A percentile compares a stretch with the other conserved stretches of the same genome.
Evolutionary conservation across 2,888 invertebrate genomes (phyloP).

Genomic region (Salticus scenicus): DNA sequence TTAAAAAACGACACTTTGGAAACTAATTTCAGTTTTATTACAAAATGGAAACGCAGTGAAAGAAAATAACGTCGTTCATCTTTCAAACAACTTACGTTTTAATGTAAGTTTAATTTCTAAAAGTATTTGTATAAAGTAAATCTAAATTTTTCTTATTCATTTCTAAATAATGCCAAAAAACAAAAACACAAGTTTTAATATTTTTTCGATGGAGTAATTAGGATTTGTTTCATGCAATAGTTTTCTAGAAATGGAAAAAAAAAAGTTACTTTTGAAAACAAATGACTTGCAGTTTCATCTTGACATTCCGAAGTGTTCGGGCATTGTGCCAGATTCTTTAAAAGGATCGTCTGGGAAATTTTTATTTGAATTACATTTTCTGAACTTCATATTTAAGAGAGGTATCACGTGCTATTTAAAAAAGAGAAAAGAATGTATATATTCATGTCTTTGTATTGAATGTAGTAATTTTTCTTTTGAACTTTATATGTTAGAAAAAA

Average conservation of each 20-base stretch:
- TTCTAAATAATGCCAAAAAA: background rate
- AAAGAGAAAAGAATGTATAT: too few species aligned
- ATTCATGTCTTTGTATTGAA: too few species aligned
- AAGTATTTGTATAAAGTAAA: background rate
- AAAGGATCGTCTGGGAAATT: background rate
- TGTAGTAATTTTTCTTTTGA: too few species aligned
- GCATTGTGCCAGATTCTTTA: background rate
- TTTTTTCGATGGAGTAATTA: slow-evolving; percentile 3
- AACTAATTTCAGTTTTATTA: slow-evolving; percentile 12
- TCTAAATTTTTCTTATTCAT: background rate
- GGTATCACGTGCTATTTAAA: background rate
- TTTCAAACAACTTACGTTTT: background rate
- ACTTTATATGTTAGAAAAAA: too few species aligned
- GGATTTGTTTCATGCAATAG: background rate
- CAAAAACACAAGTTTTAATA: background rate
- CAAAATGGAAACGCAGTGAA: background rate
- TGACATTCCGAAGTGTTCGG: slow-evolving; percentile 9
- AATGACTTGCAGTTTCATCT: slow-evolving; percentile 7
- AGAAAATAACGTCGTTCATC: background rate
- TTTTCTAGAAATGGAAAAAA: background rate
- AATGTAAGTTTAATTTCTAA: background rate
- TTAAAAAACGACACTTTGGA: too few species aligned
- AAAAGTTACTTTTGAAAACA: slow-evolving; percentile 11
- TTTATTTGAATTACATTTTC: background rate
- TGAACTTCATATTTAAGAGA: background rate